These are phyloP conservation scores for Lithophane semibrunnea DNA, from an alignment of 2,888 invertebrate species.

Conservation along the genomic window DNA sequence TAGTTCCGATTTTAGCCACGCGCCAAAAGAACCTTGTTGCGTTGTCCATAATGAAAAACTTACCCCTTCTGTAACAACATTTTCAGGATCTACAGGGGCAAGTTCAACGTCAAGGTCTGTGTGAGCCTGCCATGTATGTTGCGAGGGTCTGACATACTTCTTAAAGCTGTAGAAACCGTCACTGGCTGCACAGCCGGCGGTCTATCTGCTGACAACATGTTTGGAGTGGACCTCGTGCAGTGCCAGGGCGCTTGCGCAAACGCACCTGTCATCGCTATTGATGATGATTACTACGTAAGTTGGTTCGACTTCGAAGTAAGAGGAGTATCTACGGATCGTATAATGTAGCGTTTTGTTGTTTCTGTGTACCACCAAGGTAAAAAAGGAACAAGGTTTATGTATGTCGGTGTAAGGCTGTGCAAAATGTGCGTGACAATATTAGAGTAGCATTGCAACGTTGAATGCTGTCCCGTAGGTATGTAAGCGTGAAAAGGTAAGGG, in stretches of 20 bases:
- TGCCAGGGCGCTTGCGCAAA: conserved; percentile 86
- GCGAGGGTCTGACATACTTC: conserved; percentile 80
- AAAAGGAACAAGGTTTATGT: not conserved
- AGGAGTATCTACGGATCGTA: not conserved
- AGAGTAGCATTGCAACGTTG: not conserved
- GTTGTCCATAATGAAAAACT: not conserved
- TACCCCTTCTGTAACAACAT: not conserved
- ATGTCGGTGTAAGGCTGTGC: not conserved
- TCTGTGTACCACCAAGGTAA: not conserved
- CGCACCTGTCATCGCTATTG: conserved; percentile 82
- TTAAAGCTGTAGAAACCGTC: conserved; percentile 77
- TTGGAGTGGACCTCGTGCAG: conserved; percentile 83
- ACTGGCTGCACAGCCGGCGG: conserved; percentile 77
- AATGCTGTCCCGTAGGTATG: no score
- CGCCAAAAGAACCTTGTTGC: not conserved
- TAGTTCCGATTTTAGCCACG: not conserved
- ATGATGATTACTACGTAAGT: conserved; percentile 86
- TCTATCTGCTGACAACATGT: conserved; percentile 79
- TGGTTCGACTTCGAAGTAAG: not conserved
- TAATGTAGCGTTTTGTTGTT: not conserved
- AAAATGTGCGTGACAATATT: not conserved
- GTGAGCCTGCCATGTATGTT: conserved; percentile 85
- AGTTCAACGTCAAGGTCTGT: conserved; percentile 84
- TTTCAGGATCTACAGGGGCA: conserved; percentile 79
- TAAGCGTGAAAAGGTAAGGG: not conserved